These are phyloP conservation scores for Epizoanthus stellaris DNA, from an alignment of 92 coral and sea anemone genomes.

Conservation along the genomic window DNA sequence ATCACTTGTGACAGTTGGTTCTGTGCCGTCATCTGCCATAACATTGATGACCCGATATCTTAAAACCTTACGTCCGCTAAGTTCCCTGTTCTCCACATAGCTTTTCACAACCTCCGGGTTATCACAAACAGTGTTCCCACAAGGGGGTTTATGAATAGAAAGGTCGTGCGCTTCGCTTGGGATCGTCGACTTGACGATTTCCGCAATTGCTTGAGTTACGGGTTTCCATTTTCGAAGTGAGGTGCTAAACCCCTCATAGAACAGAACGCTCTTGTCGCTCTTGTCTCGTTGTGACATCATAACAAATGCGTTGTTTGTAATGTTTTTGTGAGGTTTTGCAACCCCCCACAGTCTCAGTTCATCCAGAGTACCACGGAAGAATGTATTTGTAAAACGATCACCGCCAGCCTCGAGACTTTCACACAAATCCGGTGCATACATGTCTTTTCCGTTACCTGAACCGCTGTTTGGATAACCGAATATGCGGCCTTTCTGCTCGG, in stretches of 20 bases:
- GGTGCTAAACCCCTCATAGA: slow-evolving; percentile 77
- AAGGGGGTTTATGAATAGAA: slow-evolving; percentile 88
- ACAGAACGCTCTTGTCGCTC: slow-evolving; percentile 15
- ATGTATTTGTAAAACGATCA: slow-evolving; percentile 63
- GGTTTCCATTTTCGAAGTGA: slow-evolving; percentile 71
- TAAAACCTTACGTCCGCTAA: slow-evolving; percentile 70
- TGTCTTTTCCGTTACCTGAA: slow-evolving; percentile 4
- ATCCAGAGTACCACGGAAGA: slow-evolving; percentile 88
- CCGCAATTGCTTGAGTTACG: slow-evolving; percentile 66
- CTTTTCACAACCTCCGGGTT: slow-evolving; percentile 95
- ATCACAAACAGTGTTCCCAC: slow-evolving; percentile 95
- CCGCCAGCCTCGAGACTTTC: slow-evolving; percentile 95
- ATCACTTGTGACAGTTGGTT: slow-evolving; percentile 77
- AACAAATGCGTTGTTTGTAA: slow-evolving; percentile 72
- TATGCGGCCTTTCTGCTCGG: slow-evolving; percentile 86
- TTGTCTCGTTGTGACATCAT: slow-evolving; percentile 41
- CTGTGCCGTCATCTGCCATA: slow-evolving; percentile 82
- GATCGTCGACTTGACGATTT: slow-evolving; percentile 78
- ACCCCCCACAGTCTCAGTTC: slow-evolving; percentile 91
- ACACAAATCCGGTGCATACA: slow-evolving; percentile 70
- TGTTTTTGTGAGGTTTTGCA: slow-evolving; percentile 85
- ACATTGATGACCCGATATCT: slow-evolving; percentile 86
- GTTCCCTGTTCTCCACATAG: slow-evolving; percentile 75
- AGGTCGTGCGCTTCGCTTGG: slow-evolving; percentile 94
- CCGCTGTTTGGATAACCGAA: slow-evolving; percentile 68